Evolutionary conservation across 2,888 invertebrate species (phyloP), one percentile per base, ranked within the genome.

Genomic region (Caradrina clavipalpis): DNA sequence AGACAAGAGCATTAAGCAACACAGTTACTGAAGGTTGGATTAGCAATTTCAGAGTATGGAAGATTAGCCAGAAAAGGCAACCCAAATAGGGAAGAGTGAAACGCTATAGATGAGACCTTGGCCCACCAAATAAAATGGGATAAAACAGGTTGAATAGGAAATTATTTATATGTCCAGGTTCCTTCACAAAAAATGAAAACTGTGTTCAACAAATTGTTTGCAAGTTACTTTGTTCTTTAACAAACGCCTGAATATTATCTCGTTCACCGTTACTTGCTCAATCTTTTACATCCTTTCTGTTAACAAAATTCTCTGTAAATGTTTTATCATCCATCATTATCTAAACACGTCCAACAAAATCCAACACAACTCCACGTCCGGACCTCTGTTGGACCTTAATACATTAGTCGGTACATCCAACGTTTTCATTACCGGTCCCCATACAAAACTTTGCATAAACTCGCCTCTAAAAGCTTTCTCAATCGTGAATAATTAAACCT

Each of bases 401-500:
- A 86, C 86, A 83, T 86, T 82, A 88, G 81, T 62, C 73, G 77
- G 71, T 76, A 74, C 65, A 81, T 79, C 80, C 80, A 85, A 81
- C 88, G 87, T 89, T 90, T 92, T 90, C 88, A 93, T 92, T 91
- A 90, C 89, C 88, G 89, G 87, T 73, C 78, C 57, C 82, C 88
- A 88, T 88, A 88, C 89, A 90, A 90, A 91, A 91, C 89, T 93
- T 92, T 89, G 83, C 84, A 88, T 89, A 88, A 89, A 89, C 85
- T 89, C 87, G 77, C 77, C 81, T 76, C 88, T 90, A 88, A 92
- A 92, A 92, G 91, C 92, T 91, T 92, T 91, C 90, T 90, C 90
- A 87, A 91, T 92, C 88, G 89, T 93, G 92, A 93, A 93, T 93
- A 92, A 94, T 94, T 93, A 91, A 94, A 91, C 85, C 89, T 92